Conservation (phyloP, 2,888 invertebrate genomes). For the Polyploca ridens region DNA sequence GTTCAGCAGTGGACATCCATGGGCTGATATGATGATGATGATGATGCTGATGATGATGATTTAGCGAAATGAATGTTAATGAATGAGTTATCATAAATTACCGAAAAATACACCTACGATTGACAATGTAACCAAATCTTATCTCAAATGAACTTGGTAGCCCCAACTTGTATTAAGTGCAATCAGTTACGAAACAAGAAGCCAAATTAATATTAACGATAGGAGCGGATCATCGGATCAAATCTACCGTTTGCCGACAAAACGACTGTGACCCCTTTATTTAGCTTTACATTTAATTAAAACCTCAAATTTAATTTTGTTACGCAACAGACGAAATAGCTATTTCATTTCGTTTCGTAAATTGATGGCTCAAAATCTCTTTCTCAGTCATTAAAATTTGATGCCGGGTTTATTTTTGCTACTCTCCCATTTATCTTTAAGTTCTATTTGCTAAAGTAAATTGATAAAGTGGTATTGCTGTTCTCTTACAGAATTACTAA, state of each 20-base stretch:
- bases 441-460: background rate
- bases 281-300: slow-evolving; percentile 57
- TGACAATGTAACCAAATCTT: background rate
- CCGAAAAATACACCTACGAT: background rate
- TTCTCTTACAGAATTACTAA: no score
- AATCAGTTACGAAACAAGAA: slow-evolving; percentile 25
- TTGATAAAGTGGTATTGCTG: background rate
- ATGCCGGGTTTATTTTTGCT: slow-evolving; percentile 34
- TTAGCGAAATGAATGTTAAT: background rate
- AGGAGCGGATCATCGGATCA: slow-evolving; percentile 39
- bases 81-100: background rate
- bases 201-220: slow-evolving; percentile 41
- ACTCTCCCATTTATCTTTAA: slow-evolving; percentile 16
- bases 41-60: no score
- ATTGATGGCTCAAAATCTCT: slow-evolving; percentile 37
- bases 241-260: slow-evolving; percentile 30
- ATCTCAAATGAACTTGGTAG: background rate
- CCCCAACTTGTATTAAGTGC: background rate
- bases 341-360: slow-evolving; percentile 35
- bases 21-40: no score
- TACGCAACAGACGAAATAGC: slow-evolving; percentile 31
- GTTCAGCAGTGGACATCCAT: no score
- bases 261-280: slow-evolving; percentile 36
- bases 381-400: slow-evolving; percentile 37
- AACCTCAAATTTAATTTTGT: slow-evolving; percentile 55